Conservation (phyloP, 2,888 invertebrate genomes). For the Dione vanillae region DNA sequence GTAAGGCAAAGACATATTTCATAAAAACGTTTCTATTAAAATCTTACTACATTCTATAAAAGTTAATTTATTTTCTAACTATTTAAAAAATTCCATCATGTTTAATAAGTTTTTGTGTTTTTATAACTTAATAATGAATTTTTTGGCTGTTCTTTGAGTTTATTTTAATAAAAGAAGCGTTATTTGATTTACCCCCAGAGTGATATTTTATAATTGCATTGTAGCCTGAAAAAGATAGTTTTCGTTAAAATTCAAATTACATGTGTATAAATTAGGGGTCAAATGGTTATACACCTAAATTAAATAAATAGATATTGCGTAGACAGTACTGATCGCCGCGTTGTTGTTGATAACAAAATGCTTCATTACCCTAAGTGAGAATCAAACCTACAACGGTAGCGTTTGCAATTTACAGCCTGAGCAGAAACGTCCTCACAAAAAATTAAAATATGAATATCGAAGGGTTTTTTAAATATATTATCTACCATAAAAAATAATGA, state of each 20-base stretch:
- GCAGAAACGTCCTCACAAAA: too few relatives aligned
- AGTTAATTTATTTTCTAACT: not conserved
- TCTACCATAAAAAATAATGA: too few relatives aligned
- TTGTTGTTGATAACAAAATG: too few relatives aligned
- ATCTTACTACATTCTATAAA: not conserved
- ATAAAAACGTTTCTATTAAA: not conserved
- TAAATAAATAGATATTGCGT: too few relatives aligned
- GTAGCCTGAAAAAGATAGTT: not conserved
- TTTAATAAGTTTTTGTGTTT: not conserved
- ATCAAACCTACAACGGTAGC: not conserved
- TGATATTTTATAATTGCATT: constrained; percentile 11
- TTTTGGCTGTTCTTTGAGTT: not conserved
- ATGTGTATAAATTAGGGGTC: too few relatives aligned
- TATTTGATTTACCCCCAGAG: constrained; percentile 7
- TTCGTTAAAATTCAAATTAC: too few relatives aligned
- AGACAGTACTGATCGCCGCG: too few relatives aligned
- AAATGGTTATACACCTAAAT: too few relatives aligned
- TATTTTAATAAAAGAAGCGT: constrained; percentile 3
- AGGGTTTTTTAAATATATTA: too few relatives aligned
- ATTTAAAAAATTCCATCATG: not conserved
- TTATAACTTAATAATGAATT: not conserved
- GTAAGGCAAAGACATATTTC: too few relatives aligned
- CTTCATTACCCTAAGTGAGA: not conserved
- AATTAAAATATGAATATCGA: too few relatives aligned
- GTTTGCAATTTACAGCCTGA: too few relatives aligned